Conservation (phyloP, 2,113 vertebrate species). For the Labeo rohita region DNA sequence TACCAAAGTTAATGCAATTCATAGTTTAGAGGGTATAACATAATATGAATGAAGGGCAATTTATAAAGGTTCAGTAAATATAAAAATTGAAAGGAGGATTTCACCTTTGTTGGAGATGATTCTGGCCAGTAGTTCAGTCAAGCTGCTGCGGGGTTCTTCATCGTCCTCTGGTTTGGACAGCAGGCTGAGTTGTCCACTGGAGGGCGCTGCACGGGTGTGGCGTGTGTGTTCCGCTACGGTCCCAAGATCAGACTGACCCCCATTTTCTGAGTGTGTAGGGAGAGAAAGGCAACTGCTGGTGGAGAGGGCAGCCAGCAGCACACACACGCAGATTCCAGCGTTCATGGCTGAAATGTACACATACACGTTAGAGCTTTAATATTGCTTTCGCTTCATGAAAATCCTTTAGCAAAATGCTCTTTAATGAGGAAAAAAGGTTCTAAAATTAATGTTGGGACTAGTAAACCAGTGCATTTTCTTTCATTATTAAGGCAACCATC, state of each 20-base stretch:
- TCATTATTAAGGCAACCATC: too few species aligned
- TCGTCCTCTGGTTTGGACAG: slow-evolving; percentile 58
- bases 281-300: slow-evolving; percentile 67
- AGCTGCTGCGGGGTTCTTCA: slow-evolving; percentile 55
- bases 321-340: slow-evolving; percentile 72
- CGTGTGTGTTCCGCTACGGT: slow-evolving; percentile 59
- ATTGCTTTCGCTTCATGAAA: neutral
- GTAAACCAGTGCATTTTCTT: neutral
- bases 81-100: neutral
- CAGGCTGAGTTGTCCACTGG: slow-evolving; percentile 55
- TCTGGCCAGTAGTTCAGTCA: slow-evolving; percentile 73
- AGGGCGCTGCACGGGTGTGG: slow-evolving; percentile 68
- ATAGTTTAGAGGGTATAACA: neutral
- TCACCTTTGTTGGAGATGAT: slow-evolving; percentile 76
- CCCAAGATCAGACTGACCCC: slow-evolving; percentile 59
- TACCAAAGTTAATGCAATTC: neutral
- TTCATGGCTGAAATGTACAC: slow-evolving; percentile 71
- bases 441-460: neutral
- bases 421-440: neutral
- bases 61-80: neutral
- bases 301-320: slow-evolving; percentile 75
- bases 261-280: slow-evolving; percentile 63
- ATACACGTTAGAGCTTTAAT: neutral
- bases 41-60: neutral
- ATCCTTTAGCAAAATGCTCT: neutral